Evolutionary conservation across 1,140 invertebrate species (phyloP).

Genomic region (Ectropis grisescens): DNA sequence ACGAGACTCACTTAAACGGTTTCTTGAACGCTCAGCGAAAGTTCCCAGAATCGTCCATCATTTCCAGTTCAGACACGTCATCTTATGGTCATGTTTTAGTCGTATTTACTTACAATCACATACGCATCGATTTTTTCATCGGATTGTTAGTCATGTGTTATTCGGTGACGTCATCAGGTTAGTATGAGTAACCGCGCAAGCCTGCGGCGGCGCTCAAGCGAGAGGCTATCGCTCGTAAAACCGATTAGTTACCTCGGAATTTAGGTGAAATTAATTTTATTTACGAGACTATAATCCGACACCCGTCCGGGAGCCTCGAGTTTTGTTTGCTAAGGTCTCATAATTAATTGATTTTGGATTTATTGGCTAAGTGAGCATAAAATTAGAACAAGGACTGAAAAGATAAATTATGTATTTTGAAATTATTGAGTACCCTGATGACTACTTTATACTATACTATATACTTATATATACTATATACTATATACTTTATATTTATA

Average conservation of each 20-base stretch:
- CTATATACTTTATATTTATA: too few species aligned
- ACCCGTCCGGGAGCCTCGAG: too few species aligned
- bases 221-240: slow-evolving; percentile 25
- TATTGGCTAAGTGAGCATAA: too few species aligned
- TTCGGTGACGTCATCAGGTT: slow-evolving; percentile 49
- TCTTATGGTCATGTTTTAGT: not conserved
- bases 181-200: slow-evolving; percentile 38
- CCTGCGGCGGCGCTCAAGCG: slow-evolving; percentile 24
- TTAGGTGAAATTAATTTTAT: slow-evolving; percentile 26
- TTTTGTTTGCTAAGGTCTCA: too few species aligned
- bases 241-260: slow-evolving; percentile 25
- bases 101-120: not conserved
- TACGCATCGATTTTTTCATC: slow-evolving; percentile 32
- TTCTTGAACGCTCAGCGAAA: slow-evolving; percentile 1
- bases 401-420: too few species aligned
- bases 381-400: too few species aligned
- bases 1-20: slow-evolving; percentile 1
- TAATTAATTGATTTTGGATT: too few species aligned
- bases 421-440: too few species aligned
- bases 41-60: slow-evolving; percentile 8
- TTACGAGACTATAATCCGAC: too few species aligned
- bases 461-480: too few species aligned
- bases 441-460: too few species aligned
- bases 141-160: slow-evolving; percentile 47
- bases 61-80: too few species aligned